A percentile compares a stretch with the other conserved stretches of the same genome.
These are phyloP conservation scores for Cephonodes hylas DNA, from an alignment of 2,888 invertebrate genomes.

Conservation along the genomic window DNA sequence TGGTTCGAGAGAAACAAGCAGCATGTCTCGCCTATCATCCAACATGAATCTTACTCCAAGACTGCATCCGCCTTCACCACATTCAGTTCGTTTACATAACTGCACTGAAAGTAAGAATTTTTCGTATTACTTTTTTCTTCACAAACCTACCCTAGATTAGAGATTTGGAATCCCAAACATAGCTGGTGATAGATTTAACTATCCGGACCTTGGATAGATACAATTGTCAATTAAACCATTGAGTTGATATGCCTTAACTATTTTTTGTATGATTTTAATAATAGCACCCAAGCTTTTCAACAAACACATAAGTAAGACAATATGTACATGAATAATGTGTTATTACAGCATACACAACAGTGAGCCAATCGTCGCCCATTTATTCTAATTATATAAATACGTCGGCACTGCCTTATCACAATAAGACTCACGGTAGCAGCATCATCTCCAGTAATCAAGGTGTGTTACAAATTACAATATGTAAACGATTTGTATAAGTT, in stretches of 20 bases:
- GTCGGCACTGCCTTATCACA: constrained; percentile 80
- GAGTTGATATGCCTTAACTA: no score
- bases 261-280: not conserved
- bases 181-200: no score
- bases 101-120: constrained; percentile 64
- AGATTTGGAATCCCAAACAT: no score
- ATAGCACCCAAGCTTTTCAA: not conserved
- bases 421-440: constrained; percentile 78
- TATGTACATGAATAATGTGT: constrained; percentile 12
- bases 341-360: constrained; percentile 64
- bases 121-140: not conserved
- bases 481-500: not conserved
- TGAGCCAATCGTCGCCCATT: constrained; percentile 70
- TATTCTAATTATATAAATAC: constrained; percentile 76
- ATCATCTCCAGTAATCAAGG: constrained; percentile 77
- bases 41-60: constrained; percentile 68
- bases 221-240: no score
- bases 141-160: no score
- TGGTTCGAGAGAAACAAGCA: constrained; percentile 66
- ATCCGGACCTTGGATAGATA: no score
- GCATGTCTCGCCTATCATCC: constrained; percentile 67
- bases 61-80: constrained; percentile 67
- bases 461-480: constrained; percentile 27
- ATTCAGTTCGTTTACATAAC: constrained; percentile 63
- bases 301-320: no score